phyloP scores from a whole-genome alignment of 2,888 invertebrate genomes.

The Lissonota sp. region DNA sequence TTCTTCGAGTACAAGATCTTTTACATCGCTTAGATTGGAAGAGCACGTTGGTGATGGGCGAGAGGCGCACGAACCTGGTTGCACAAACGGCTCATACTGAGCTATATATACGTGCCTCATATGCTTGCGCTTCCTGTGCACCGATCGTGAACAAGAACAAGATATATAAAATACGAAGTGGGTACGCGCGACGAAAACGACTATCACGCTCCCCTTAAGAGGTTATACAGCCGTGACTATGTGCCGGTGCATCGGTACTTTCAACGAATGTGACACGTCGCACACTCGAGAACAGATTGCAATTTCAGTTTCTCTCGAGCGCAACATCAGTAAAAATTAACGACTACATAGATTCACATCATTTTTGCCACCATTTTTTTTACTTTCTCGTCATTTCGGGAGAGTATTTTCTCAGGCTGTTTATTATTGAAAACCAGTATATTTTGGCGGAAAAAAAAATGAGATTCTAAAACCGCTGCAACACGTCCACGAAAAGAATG shows the following conservation, averaged over 20 bases:
- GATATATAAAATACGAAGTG: not conserved
- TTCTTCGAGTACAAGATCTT: constrained; percentile 57
- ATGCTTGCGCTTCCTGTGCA: constrained; percentile 47
- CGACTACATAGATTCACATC: too few species aligned
- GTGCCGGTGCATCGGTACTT: constrained; percentile 61
- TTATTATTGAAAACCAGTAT: constrained; percentile 15
- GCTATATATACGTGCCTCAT: constrained; percentile 42
- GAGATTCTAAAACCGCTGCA: constrained; percentile 2
- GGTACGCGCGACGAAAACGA: constrained; percentile 39
- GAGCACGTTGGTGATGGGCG: constrained; percentile 35
- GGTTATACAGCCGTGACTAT: constrained; percentile 58
- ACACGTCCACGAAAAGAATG: constrained; percentile 43
- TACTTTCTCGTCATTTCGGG: too few species aligned
- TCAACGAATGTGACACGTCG: constrained; percentile 46
- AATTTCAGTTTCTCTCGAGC: not conserved
- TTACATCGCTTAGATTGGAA: constrained; percentile 66
- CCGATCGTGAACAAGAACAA: constrained; percentile 29
- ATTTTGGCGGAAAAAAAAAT: constrained; percentile 20
- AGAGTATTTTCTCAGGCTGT: not conserved
- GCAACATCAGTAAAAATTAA: not conserved
- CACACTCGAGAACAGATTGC: constrained; percentile 12
- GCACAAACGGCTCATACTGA: constrained; percentile 19
- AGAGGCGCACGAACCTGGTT: constrained; percentile 15
- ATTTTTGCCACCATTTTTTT: too few species aligned
- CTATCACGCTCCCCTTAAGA: constrained; percentile 53